Evolutionary conservation across 2,797 vertebrate species (phyloP), one percentile per base, ranked within the genome.

Genomic region (Atherinosoma microstoma): DNA sequence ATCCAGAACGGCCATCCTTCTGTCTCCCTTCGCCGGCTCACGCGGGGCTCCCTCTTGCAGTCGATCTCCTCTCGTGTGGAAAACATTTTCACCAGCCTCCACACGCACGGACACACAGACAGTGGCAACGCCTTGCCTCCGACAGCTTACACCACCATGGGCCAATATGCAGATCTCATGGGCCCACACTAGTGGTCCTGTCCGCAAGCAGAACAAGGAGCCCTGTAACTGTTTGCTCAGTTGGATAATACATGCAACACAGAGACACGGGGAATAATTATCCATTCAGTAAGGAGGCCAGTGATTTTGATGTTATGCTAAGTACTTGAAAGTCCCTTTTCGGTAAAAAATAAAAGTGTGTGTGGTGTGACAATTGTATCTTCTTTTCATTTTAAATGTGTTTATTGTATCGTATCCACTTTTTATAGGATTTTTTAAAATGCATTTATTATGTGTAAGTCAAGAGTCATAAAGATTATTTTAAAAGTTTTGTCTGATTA

Each of bases 1-100:
- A 95, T 94, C 94, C 92, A 92, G 93, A 95, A 95, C 90, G 91
- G 91, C 82, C 91, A 92, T 95, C 96, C 96, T 95, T 96, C 96
- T 96, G 96, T 96, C 95, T 95, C 79, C 73, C 82, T 91, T 90
- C 60, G 60, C 84, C 61, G 36, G 73, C 91, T 92, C 89, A 84
- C 85, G 70, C 87, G 36, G 84, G 75, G 38, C 88, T 85, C 86
- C 77, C 91, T 84, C 80, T 77, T 40, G 80, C 82, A 70, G 74
- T 87, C 87, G 85, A 79, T 93, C 87, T 94, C 91, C 93, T 92
- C 84, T 94, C 91, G 68, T 6, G 87, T 90, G 92, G 92, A 94
- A 94, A 89, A 91, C 83, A 89, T 90, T 87, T 82, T 93, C 89
- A 94, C 94, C 93, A 94, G 94, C n/a, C 91, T 87, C 85, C 82